A percentile compares a stretch with the other conserved stretches of the same genome.
Evolutionary conservation across 2,113 vertebrate species (phyloP).

Genomic region (Indicator maculatus): DNA sequence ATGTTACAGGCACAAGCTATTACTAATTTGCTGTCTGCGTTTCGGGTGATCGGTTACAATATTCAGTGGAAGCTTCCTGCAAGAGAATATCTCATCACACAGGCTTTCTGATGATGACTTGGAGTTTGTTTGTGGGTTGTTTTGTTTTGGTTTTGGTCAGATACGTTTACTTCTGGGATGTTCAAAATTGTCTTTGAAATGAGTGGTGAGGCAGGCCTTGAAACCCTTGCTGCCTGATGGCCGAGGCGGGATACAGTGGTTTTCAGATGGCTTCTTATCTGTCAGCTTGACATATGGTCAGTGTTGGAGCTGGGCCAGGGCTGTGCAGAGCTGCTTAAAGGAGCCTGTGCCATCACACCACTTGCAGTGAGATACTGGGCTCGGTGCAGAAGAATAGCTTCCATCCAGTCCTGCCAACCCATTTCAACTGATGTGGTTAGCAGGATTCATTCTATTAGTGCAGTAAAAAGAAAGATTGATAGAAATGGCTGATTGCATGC

Average conservation of each 20-base stretch:
- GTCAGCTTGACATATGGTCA: constrained; percentile 47
- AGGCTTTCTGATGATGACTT: neutral
- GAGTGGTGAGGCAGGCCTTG: constrained; percentile 17
- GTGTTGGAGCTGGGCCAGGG: constrained; percentile 33
- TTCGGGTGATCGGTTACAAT: neutral
- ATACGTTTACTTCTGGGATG: neutral
- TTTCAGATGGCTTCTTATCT: constrained; percentile 48
- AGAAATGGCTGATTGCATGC: constrained; percentile 35
- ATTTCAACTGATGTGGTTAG: constrained; percentile 5
- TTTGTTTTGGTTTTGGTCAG: neutral
- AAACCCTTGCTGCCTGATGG: neutral
- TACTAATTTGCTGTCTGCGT: neutral
- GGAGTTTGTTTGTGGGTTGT: neutral
- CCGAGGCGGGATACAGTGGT: neutral
- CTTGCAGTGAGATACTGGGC: neutral
- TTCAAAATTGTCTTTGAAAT: constrained; percentile 28
- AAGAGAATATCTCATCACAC: neutral
- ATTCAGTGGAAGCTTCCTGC: neutral
- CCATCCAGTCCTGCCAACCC: neutral
- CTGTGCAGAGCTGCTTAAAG: neutral
- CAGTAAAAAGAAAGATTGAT: constrained; percentile 17
- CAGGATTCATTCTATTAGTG: constrained; percentile 26
- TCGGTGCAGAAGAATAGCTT: neutral
- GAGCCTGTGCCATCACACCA: neutral
- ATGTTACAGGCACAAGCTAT: neutral